These are phyloP conservation scores for Luperina nickerlii DNA, from an alignment of 2,888 invertebrate genomes.

Conservation along the genomic window DNA sequence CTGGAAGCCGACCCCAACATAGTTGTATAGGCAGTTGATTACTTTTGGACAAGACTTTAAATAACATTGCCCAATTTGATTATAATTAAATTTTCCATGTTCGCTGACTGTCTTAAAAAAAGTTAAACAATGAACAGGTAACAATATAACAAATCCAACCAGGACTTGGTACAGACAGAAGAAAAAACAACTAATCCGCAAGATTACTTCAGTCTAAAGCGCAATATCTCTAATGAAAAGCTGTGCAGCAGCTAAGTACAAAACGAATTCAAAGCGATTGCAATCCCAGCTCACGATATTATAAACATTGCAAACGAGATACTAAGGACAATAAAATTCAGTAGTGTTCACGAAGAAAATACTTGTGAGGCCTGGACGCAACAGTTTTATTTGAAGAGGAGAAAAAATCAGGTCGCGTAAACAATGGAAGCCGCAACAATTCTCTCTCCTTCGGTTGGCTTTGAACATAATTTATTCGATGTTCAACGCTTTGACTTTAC, in stretches of 20 bases:
- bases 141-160: slow-evolving; percentile 8
- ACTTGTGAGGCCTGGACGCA: slow-evolving; percentile 62
- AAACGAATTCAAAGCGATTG: slow-evolving; percentile 62
- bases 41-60: background rate
- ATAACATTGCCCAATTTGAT: background rate
- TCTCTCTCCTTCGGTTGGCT: slow-evolving; percentile 51
- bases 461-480: slow-evolving; percentile 61
- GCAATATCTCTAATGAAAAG: slow-evolving; percentile 57
- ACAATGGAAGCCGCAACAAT: slow-evolving; percentile 62
- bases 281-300: slow-evolving; percentile 56
- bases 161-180: background rate
- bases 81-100: background rate
- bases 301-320: slow-evolving; percentile 67
- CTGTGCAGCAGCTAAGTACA: slow-evolving; percentile 52
- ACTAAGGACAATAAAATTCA: slow-evolving; percentile 66
- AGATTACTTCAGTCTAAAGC: slow-evolving; percentile 48
- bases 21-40: background rate
- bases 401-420: slow-evolving; percentile 64
- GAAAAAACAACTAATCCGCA: slow-evolving; percentile 37
- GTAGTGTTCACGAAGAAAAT: slow-evolving; percentile 59
- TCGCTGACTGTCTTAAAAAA: background rate
- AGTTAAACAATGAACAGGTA: background rate
- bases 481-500: slow-evolving; percentile 61
- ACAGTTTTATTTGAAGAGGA: slow-evolving; percentile 67
- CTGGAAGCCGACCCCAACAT: background rate